Evolutionary conservation across 2,888 invertebrate species (phyloP).

Genomic region (Congeria kusceri): DNA sequence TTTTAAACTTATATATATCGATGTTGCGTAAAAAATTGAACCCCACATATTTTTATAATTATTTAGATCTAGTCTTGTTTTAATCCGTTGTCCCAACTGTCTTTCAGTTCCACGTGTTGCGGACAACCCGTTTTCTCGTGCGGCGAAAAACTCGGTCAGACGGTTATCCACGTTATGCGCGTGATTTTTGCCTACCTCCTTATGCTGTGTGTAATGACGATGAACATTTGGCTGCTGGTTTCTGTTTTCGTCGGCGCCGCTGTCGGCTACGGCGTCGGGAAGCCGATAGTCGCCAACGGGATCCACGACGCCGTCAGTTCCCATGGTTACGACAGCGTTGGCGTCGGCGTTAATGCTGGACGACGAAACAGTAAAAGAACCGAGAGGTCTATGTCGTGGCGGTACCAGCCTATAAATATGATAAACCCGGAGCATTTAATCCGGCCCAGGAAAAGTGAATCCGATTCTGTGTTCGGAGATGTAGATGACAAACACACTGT

Average conservation of each 20-base stretch:
- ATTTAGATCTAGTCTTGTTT: neutral
- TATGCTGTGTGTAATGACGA: slow-evolving; percentile 61
- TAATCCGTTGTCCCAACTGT: neutral
- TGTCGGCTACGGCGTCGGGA: slow-evolving; percentile 53
- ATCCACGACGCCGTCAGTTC: slow-evolving; percentile 50
- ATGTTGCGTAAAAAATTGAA: too few species aligned
- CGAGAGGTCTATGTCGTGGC: slow-evolving; percentile 53
- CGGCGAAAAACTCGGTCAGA: slow-evolving; percentile 49
- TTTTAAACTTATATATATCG: too few species aligned
- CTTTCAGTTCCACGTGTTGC: slow-evolving; percentile 46
- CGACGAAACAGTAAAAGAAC: slow-evolving; percentile 21
- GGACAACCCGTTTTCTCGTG: slow-evolving; percentile 38
- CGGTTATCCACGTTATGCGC: slow-evolving; percentile 40
- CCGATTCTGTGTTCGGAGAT: slow-evolving; percentile 13
- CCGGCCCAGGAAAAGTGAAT: neutral
- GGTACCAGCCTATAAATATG: slow-evolving; percentile 42
- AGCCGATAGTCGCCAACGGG: slow-evolving; percentile 53
- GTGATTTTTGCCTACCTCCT: slow-evolving; percentile 52
- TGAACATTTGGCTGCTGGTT: slow-evolving; percentile 60
- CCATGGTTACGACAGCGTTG: slow-evolving; percentile 42
- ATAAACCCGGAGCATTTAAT: slow-evolving; percentile 5
- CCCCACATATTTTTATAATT: too few species aligned
- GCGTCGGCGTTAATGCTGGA: slow-evolving; percentile 4
- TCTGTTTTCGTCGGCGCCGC: slow-evolving; percentile 51
- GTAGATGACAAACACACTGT: neutral